These are phyloP conservation scores for Pseudolaguvia tuberculata DNA, from an alignment of 2,113 vertebrate genomes.

Conservation along the genomic window DNA sequence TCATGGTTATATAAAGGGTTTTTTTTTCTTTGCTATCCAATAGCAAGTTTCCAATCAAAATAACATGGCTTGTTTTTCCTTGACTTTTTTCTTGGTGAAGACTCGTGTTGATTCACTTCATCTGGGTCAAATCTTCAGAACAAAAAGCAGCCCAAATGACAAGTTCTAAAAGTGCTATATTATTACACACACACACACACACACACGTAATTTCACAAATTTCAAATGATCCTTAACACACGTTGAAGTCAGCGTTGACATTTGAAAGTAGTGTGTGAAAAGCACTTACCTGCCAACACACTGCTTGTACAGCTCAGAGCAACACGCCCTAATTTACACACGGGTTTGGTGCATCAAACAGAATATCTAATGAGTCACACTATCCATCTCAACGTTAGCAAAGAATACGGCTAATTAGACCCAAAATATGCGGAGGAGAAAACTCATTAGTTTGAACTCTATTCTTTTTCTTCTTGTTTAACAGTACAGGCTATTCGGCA, in stretches of 20 bases:
- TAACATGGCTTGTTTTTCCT: neutral
- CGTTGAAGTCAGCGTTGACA: neutral
- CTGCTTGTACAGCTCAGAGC: neutral
- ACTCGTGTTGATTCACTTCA: neutral
- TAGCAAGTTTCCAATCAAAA: neutral
- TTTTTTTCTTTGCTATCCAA: too few species aligned
- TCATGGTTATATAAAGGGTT: too few species aligned
- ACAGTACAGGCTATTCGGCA: neutral
- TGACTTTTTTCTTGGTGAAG: neutral
- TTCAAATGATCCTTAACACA: too few species aligned
- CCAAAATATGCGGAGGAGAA: too few species aligned
- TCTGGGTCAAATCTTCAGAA: neutral
- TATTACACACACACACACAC: too few species aligned
- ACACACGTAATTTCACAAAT: neutral
- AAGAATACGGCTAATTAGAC: neutral
- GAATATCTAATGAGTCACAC: neutral
- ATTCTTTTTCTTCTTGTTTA: neutral
- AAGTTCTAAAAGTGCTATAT: neutral
- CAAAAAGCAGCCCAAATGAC: neutral
- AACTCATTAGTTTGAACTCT: neutral
- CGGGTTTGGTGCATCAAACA: slow-evolving; percentile 11
- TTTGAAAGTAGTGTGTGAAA: neutral
- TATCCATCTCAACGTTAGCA: too few species aligned
- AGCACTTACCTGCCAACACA: neutral
- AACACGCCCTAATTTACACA: slow-evolving; percentile 9